Evolutionary conservation across 2,888 invertebrate genomes (phyloP).

Genomic region (Helicoverpa assulta): DNA sequence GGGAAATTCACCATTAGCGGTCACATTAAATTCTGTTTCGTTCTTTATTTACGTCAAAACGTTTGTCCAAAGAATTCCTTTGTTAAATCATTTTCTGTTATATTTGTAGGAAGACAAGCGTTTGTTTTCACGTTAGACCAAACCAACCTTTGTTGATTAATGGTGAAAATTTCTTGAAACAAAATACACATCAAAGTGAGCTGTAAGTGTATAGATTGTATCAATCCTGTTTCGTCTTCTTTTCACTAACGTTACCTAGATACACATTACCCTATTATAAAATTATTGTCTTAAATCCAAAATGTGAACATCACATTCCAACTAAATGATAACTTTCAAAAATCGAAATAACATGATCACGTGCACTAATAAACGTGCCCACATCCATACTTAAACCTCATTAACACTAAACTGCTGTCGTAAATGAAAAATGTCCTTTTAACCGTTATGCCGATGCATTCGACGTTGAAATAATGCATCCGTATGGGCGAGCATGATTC

Average conservation of each 20-base stretch:
- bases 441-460: slow-evolving; percentile 51
- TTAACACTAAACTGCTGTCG: slow-evolving; percentile 45
- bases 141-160: not conserved
- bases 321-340: too few relatives aligned
- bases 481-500: slow-evolving; percentile 52
- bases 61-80: slow-evolving; percentile 62
- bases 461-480: slow-evolving; percentile 60
- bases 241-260: too few relatives aligned
- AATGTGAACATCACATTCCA: too few relatives aligned
- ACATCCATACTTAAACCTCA: slow-evolving; percentile 46
- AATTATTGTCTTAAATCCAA: too few relatives aligned
- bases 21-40: slow-evolving; percentile 81
- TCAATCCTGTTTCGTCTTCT: too few relatives aligned
- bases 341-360: too few relatives aligned
- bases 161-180: not conserved
- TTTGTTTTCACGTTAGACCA: slow-evolving; percentile 13
- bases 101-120: slow-evolving; percentile 10
- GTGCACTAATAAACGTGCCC: slow-evolving; percentile 16
- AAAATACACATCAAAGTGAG: not conserved
- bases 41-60: slow-evolving; percentile 76
- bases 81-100: slow-evolving; percentile 29
- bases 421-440: slow-evolving; percentile 55
- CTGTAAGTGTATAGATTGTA: not conserved
- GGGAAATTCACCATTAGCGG: slow-evolving; percentile 86
- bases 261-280: too few relatives aligned